Evolutionary conservation across 2,113 vertebrate genomes (phyloP).

Genomic region (Scortum barcoo): DNA sequence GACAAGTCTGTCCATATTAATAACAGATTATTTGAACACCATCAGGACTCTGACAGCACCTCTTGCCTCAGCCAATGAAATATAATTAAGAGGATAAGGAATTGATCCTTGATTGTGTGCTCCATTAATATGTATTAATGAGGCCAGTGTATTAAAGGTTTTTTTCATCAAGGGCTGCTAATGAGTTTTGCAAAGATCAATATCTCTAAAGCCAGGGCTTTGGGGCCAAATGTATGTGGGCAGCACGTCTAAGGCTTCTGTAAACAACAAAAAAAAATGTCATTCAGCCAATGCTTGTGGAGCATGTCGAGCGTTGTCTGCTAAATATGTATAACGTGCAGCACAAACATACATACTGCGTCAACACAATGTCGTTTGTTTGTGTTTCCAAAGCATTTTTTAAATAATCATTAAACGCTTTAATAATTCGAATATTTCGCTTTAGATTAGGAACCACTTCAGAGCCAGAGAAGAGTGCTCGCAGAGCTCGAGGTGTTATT

Average conservation of each 20-base stretch:
- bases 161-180: constrained; percentile 75
- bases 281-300: constrained; percentile 26
- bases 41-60: constrained; percentile 61
- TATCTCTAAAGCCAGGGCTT: constrained; percentile 68
- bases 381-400: constrained; percentile 14
- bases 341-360: neutral
- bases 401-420: constrained; percentile 49
- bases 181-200: constrained; percentile 82
- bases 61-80: constrained; percentile 73
- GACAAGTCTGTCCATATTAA: constrained; percentile 64
- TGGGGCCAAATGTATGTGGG: constrained; percentile 52
- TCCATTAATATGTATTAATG: constrained; percentile 80
- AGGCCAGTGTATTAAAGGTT: constrained; percentile 75
- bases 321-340: constrained; percentile 4
- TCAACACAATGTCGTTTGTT: constrained; percentile 5
- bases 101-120: constrained; percentile 80
- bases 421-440: constrained; percentile 63
- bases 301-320: neutral
- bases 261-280: constrained; percentile 41
- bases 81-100: constrained; percentile 81
- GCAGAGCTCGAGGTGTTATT: constrained; percentile 50
- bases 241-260: constrained; percentile 17
- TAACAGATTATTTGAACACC: constrained; percentile 65
- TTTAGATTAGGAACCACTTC: constrained; percentile 49
- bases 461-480: constrained; percentile 28